Evolutionary conservation across 2,113 vertebrate species (phyloP).

Genomic region (Oreotrochilus melanogaster): DNA sequence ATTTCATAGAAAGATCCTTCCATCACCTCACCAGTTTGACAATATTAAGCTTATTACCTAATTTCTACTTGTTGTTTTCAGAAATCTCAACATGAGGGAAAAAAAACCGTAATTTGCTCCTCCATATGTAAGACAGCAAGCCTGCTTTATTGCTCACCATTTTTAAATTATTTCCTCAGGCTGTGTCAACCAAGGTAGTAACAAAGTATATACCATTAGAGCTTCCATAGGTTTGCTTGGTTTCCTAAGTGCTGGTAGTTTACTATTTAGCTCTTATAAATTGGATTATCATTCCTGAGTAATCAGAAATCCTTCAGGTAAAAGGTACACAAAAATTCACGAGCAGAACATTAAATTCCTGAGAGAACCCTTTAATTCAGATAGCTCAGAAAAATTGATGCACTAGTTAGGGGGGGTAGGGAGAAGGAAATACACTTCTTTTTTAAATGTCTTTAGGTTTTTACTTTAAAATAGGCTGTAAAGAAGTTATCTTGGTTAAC

Average conservation of each 20-base stretch:
- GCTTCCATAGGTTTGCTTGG: neutral
- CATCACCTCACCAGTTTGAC: neutral
- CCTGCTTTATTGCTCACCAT: neutral
- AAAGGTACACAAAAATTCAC: neutral
- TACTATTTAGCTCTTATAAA: neutral
- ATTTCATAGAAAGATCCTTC: neutral
- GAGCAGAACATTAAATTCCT: neutral
- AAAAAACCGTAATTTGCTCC: neutral
- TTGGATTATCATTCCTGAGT: neutral
- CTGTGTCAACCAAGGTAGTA: neutral
- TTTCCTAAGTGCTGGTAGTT: neutral
- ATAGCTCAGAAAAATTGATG: neutral
- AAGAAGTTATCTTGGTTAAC: conserved; percentile 50
- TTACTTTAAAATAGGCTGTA: conserved; percentile 25
- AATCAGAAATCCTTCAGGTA: neutral
- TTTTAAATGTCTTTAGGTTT: conserved; percentile 6
- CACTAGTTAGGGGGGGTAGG: no score
- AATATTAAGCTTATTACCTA: neutral
- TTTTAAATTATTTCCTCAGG: neutral
- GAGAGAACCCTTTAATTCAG: neutral
- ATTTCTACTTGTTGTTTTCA: neutral
- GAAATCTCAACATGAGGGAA: neutral
- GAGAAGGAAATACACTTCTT: neutral
- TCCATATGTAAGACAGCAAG: neutral
- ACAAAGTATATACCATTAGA: neutral